Conservation (phyloP, 30 jellyfish, hydroid and myxozoan genomes). For the Cassiopea xamachana region DNA sequence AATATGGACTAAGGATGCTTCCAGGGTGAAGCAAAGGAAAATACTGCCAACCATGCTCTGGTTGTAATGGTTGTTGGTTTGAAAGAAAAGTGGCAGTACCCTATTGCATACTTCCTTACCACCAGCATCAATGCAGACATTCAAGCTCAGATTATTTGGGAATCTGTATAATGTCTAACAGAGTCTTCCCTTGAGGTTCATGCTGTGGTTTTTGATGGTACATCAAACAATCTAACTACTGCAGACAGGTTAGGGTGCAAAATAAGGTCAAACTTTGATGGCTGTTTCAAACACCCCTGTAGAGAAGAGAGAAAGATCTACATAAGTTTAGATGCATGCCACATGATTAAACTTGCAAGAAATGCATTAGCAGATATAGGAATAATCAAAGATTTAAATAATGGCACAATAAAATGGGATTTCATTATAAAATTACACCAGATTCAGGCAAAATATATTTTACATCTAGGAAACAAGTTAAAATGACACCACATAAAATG, state of each 20-base stretch:
- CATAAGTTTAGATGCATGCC: slow-evolving; percentile 51
- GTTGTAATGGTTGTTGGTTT: slow-evolving; percentile 45
- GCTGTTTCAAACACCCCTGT: slow-evolving; percentile 37
- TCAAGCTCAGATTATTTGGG: slow-evolving; percentile 33
- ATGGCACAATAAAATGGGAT: slow-evolving; percentile 32
- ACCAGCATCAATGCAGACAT: slow-evolving; percentile 33
- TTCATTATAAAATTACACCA: slow-evolving; percentile 17
- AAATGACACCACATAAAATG: slow-evolving; percentile 29
- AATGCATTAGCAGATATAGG: slow-evolving; percentile 42
- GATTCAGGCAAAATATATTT: slow-evolving; percentile 27
- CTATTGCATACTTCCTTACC: slow-evolving; percentile 29
- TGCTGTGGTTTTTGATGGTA: slow-evolving; percentile 59
- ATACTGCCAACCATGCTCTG: slow-evolving; percentile 20
- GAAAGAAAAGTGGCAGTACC: slow-evolving; percentile 27
- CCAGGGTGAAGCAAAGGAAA: slow-evolving; percentile 30
- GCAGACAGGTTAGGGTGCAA: slow-evolving; percentile 47
- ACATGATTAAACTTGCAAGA: slow-evolving; percentile 55
- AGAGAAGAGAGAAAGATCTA: slow-evolving; percentile 5
- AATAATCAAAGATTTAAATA: slow-evolving; percentile 1
- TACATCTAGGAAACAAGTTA: slow-evolving; percentile 50
- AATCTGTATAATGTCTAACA: neutral
- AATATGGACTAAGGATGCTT: slow-evolving; percentile 37
- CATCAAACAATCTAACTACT: slow-evolving; percentile 27
- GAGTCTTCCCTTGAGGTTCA: slow-evolving; percentile 26
- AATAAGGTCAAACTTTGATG: slow-evolving; percentile 13